phyloP scores from a whole-genome alignment of 2,113 vertebrate species.

The Forbesichthys agassizii region DNA sequence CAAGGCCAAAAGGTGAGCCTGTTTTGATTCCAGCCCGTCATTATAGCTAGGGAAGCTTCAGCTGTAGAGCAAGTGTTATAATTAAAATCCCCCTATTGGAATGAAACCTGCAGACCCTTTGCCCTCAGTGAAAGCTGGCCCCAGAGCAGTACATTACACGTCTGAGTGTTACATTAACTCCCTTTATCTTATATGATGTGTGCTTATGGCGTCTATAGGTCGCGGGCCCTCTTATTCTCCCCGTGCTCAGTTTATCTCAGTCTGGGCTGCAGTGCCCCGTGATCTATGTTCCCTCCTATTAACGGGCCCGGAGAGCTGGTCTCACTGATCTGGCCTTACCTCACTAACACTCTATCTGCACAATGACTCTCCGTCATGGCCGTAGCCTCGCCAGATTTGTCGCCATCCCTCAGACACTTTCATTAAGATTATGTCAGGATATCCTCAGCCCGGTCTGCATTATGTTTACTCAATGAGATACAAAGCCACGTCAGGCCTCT shows the following conservation, averaged over 20 bases:
- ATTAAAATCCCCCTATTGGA: too few species aligned
- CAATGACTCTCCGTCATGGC: background rate
- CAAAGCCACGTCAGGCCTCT: conserved; percentile 9
- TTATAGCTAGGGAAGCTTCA: too few species aligned
- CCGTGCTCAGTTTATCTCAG: conserved; percentile 34
- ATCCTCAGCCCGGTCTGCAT: conserved; percentile 49
- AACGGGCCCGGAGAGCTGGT: conserved; percentile 21
- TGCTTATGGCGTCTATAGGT: conserved; percentile 35
- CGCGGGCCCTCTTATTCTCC: conserved; percentile 12
- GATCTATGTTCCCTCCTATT: conserved; percentile 37
- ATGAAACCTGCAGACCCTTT: too few species aligned
- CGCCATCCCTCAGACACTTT: conserved; percentile 60
- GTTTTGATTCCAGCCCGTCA: too few species aligned
- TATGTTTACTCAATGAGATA: conserved; percentile 56
- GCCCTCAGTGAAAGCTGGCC: too few species aligned
- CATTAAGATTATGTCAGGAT: conserved; percentile 78
- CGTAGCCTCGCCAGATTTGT: conserved; percentile 46
- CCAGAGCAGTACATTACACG: conserved; percentile 17
- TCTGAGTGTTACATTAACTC: conserved; percentile 43
- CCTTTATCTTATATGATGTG: conserved; percentile 40
- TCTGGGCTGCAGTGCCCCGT: conserved; percentile 33
- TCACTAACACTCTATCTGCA: conserved; percentile 11
- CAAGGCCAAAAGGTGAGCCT: too few species aligned
- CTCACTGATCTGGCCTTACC: conserved; percentile 31
- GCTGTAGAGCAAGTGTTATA: too few species aligned